Base-by-base conservation (phyloP, 2,797 vertebrate genomes). In the Scolopax bukidnonensis region DNA sequence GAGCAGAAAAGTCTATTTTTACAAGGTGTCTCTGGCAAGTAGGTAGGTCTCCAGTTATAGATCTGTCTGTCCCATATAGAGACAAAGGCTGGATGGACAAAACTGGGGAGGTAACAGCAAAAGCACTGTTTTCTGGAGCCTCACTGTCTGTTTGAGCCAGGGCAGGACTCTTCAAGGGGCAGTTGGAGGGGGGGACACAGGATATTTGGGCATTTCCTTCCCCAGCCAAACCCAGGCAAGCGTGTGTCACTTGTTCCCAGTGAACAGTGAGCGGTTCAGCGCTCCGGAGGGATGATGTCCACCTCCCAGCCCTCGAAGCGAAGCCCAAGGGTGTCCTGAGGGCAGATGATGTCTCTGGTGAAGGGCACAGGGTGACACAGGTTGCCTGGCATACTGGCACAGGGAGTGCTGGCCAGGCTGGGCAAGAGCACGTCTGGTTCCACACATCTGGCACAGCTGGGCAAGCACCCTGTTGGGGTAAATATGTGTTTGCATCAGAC, bases 281-380 rank as follows among this genome's bases (percentile, higher is more conserved):
- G 1, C 63, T 81, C 12, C 0, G 0, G 40, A 53, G 40, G 61
- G 68, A 2, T 16, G 0, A 4, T 53, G 45, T 27, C 41, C 1
- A 0, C 16, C 8, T 68, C 28, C 4, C 3, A 11, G 69, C 23
- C 18, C 48, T 47, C 2, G 0, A 28, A 36, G n/a, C 1, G 2
- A 20, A 69, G 64, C 73, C 43, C 23, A 6, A 0, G 60, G 68
- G 4, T 57, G 61, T 71, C 65, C 45, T 51, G 1, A 1, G 2
- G 4, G 71, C 45, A 40, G 43, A 4, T 0, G 2, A 40, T 60
- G 64, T 71, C 32, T 45, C 33, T 0, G 1, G 11, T 12, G 74
- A 45, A 59, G 53, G 67, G 86, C 57, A 19, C 8, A 9, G 41
- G 56, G 11, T 94, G 95, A 89, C 6, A 27, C 84, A 84, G 57